phyloP scores from a whole-genome alignment of 1,140 invertebrate genomes.

The Drosophila lowei region DNA sequence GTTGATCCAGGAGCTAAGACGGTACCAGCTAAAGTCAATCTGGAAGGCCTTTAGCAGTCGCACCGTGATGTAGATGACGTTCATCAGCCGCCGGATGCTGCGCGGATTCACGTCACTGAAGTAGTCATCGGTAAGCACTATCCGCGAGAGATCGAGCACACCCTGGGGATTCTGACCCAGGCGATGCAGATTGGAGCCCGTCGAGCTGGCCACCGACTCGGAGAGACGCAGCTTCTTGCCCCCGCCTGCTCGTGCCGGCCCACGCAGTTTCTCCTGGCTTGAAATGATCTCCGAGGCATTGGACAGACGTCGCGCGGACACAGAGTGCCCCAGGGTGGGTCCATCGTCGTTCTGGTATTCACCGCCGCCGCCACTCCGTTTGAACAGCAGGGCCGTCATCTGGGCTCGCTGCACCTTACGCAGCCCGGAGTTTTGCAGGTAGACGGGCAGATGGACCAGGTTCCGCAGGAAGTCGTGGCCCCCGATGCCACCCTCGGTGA shows the following conservation, averaged over 20 bases:
- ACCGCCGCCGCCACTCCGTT: slow-evolving; percentile 60
- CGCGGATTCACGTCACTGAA: slow-evolving; percentile 98
- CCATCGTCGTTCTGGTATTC: slow-evolving; percentile 75
- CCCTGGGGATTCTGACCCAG: slow-evolving; percentile 85
- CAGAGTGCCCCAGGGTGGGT: slow-evolving; percentile 84
- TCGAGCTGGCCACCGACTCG: slow-evolving; percentile 94
- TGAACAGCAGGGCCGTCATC: slow-evolving; percentile 87
- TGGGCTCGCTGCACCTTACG: slow-evolving; percentile 94
- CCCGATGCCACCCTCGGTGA: slow-evolving; percentile 95
- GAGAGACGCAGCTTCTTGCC: slow-evolving; percentile 90
- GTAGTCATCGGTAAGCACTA: slow-evolving; percentile 96
- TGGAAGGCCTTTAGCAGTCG: slow-evolving; percentile 98
- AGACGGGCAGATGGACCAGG: slow-evolving; percentile 98
- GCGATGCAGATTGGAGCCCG: slow-evolving; percentile 93
- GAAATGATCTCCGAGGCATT: slow-evolving; percentile 91
- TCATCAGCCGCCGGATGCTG: slow-evolving; percentile 98
- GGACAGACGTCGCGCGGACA: slow-evolving; percentile 89
- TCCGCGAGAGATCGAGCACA: slow-evolving; percentile 90
- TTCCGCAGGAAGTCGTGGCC: slow-evolving; percentile 97
- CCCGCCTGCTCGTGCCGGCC: slow-evolving; percentile 79
- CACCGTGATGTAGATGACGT: slow-evolving; percentile 98
- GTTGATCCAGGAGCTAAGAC: slow-evolving; percentile 98
- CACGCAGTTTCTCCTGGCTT: slow-evolving; percentile 88
- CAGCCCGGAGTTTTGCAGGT: slow-evolving; percentile 97
- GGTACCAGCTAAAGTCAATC: slow-evolving; percentile 99